These are phyloP conservation scores for Diphyllodes magnificus DNA, from an alignment of 2,113 vertebrate genomes.

Conservation along the genomic window DNA sequence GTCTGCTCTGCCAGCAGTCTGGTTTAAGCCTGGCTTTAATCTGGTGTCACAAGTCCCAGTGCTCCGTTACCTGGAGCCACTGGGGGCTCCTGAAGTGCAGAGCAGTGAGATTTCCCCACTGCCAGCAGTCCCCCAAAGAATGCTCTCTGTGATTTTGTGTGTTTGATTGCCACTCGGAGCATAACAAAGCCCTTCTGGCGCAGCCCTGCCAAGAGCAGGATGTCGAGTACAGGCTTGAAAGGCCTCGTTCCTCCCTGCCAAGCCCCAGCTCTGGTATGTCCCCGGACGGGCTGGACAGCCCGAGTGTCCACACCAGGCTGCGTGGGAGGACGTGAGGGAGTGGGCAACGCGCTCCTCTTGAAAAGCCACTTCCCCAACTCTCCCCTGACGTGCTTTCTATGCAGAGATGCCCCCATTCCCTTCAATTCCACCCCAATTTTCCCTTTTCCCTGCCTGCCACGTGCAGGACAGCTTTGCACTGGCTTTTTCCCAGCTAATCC, in stretches of 20 bases:
- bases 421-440: not conserved
- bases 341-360: not conserved
- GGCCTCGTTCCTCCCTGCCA: not conserved
- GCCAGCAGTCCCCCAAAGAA: not conserved
- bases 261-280: not conserved
- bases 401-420: not conserved
- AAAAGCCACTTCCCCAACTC: accelerated
- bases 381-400: accelerated
- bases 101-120: accelerated
- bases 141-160: accelerated
- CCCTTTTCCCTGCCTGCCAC: not conserved
- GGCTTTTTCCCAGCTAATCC: not conserved
- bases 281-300: not conserved
- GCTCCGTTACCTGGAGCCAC: accelerated
- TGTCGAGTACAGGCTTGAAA: not conserved
- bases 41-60: accelerated
- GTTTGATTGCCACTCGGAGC: not conserved
- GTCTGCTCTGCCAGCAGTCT: not conserved
- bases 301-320: not conserved
- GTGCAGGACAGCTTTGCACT: accelerated
- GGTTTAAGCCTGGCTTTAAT: not conserved
- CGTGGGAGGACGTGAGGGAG: not conserved
- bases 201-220: not conserved
- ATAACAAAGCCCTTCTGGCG: not conserved
- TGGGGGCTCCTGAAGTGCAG: not conserved